phyloP scores from a whole-genome alignment of 2,113 vertebrate species.

The Myrmecophaga tridactyla region DNA sequence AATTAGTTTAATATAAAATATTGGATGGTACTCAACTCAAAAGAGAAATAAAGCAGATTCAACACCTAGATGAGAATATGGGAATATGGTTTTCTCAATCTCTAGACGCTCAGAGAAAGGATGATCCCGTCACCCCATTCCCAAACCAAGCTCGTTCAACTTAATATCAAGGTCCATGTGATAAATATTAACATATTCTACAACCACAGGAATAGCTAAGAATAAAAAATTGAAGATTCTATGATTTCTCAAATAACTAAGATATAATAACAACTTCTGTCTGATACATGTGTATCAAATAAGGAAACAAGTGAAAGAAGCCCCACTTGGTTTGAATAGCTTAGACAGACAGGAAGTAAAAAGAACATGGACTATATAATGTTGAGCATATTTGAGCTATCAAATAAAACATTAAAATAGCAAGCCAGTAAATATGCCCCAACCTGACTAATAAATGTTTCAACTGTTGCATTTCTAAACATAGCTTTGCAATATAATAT shows the following conservation, averaged over 20 bases:
- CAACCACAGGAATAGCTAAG: neutral
- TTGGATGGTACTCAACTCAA: conserved; percentile 2
- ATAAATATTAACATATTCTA: conserved; percentile 5
- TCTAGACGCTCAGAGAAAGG: neutral
- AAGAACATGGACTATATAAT: conserved; percentile 35
- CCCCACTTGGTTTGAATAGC: neutral
- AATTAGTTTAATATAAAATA: conserved; percentile 49
- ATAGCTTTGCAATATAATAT: neutral
- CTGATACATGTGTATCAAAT: conserved; percentile 10
- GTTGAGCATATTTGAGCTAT: conserved; percentile 32
- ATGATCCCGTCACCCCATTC: neutral
- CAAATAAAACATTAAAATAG: conserved; percentile 16
- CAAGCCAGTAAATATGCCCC: conserved; percentile 15
- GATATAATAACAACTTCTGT: conserved; percentile 28
- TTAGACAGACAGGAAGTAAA: neutral
- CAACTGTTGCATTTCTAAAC: neutral
- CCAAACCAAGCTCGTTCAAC: neutral
- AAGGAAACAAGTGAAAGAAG: conserved; percentile 34
- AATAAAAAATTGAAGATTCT: neutral
- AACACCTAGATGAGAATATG: conserved; percentile 8
- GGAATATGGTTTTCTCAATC: neutral
- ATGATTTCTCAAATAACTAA: conserved; percentile 15
- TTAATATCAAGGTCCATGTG: neutral
- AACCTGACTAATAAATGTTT: conserved; percentile 6
- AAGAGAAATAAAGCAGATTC: conserved; percentile 1